Evolutionary conservation across 1,140 invertebrate genomes (phyloP).

Genomic region (Dryas iulia): DNA sequence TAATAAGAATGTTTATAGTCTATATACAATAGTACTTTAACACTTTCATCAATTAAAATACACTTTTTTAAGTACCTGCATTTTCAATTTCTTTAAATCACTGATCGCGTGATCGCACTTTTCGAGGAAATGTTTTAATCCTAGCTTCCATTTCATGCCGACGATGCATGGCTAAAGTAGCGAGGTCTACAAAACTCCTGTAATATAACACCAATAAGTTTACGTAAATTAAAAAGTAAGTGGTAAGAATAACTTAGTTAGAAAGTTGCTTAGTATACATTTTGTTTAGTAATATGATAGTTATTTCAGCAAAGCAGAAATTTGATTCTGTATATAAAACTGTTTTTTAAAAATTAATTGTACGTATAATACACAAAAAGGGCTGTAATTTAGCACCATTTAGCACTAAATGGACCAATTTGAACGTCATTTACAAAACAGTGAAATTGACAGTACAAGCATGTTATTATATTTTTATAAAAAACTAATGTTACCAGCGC

Average conservation of each 20-base stretch:
- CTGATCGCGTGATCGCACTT: conserved; percentile 62
- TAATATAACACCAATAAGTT: conserved; percentile 27
- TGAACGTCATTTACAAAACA: no score
- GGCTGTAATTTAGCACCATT: background rate
- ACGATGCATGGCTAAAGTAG: conserved; percentile 57
- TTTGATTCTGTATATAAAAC: background rate
- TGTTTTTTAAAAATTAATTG: background rate
- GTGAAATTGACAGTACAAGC: no score
- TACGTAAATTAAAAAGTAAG: background rate
- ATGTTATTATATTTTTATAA: no score
- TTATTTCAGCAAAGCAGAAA: no score
- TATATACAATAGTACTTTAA: no score
- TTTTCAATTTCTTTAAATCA: conserved; percentile 59
- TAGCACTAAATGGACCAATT: background rate
- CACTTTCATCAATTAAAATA: no score
- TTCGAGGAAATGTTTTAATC: conserved; percentile 49
- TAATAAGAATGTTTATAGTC: no score
- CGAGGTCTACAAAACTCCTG: conserved; percentile 72
- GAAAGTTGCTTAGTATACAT: background rate
- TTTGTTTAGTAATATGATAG: no score
- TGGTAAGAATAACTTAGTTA: background rate
- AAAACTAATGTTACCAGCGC: no score
- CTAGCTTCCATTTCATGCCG: conserved; percentile 59
- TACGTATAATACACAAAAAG: background rate
- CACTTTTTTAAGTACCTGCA: conserved; percentile 41